Percentiles rank a stretch among this genome's conserved stretches.
phyloP scores from a whole-genome alignment of 2,113 vertebrate genomes.

The Pedetes capensis region DNA sequence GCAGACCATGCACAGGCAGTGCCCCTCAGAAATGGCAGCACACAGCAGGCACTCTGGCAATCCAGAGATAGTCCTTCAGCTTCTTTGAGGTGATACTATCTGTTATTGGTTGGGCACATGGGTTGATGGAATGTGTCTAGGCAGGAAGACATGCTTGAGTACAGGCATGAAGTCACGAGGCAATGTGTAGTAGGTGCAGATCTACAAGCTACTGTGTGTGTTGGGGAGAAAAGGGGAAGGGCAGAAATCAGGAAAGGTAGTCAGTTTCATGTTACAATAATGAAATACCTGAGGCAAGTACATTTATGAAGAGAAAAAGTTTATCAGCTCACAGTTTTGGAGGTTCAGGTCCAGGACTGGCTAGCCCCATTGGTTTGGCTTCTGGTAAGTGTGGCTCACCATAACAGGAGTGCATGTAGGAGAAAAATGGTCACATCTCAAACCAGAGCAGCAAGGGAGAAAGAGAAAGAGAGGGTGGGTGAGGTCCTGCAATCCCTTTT shows the following conservation, averaged over 20 bases:
- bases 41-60: neutral
- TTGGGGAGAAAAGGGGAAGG: too few species aligned
- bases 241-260: neutral
- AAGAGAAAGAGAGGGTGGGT: neutral
- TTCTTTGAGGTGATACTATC: neutral
- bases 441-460: neutral
- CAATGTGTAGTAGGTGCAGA: rapidly evolving
- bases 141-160: neutral
- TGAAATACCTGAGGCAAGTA: neutral
- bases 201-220: neutral
- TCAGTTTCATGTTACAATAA: neutral
- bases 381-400: neutral
- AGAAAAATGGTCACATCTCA: neutral
- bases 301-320: neutral
- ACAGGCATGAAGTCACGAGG: neutral
- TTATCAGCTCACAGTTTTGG: neutral
- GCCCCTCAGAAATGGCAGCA: rapidly evolving
- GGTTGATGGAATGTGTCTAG: neutral
- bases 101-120: neutral
- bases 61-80: rapidly evolving
- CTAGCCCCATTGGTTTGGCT: neutral
- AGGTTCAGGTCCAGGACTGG: neutral
- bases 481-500: too few species aligned
- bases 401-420: neutral
- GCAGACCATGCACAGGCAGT: rapidly evolving